phyloP scores from a whole-genome alignment of 2,113 vertebrate species.

The Datnioides undecimradiatus region DNA sequence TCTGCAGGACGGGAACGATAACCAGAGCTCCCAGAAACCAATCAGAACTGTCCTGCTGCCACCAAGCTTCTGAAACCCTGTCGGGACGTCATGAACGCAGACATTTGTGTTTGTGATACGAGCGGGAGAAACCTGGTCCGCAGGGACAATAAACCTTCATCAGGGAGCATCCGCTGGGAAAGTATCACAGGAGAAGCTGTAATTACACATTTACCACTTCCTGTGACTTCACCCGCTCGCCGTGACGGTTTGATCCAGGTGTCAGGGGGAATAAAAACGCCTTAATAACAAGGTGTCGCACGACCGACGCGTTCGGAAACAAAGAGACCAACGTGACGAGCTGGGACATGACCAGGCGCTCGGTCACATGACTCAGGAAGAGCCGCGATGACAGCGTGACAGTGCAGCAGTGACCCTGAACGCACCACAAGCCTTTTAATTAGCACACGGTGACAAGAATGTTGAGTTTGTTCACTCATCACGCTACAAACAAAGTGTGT shows the following conservation, averaged over 20 bases:
- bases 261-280: slow-evolving; percentile 18
- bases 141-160: background rate
- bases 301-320: too few species aligned
- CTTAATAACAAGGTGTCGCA: slow-evolving; percentile 49
- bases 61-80: too few species aligned
- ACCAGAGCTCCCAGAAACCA: too few species aligned
- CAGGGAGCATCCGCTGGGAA: slow-evolving; percentile 4
- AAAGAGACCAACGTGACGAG: too few species aligned
- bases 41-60: too few species aligned
- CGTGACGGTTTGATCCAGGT: slow-evolving; percentile 58
- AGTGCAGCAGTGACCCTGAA: slow-evolving; percentile 41
- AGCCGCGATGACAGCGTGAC: background rate
- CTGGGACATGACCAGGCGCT: too few species aligned
- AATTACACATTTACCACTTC: slow-evolving; percentile 54
- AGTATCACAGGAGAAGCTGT: slow-evolving; percentile 9
- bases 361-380: too few species aligned
- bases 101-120: too few species aligned
- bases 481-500: too few species aligned
- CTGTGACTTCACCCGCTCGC: background rate
- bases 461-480: slow-evolving; percentile 64
- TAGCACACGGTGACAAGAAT: slow-evolving; percentile 70
- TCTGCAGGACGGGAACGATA: too few species aligned
- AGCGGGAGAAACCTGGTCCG: too few species aligned
- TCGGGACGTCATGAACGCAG: too few species aligned
- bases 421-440: slow-evolving; percentile 66